Base-by-base conservation (phyloP, 2,888 invertebrate species). In the Synergus umbraculus region DNA sequence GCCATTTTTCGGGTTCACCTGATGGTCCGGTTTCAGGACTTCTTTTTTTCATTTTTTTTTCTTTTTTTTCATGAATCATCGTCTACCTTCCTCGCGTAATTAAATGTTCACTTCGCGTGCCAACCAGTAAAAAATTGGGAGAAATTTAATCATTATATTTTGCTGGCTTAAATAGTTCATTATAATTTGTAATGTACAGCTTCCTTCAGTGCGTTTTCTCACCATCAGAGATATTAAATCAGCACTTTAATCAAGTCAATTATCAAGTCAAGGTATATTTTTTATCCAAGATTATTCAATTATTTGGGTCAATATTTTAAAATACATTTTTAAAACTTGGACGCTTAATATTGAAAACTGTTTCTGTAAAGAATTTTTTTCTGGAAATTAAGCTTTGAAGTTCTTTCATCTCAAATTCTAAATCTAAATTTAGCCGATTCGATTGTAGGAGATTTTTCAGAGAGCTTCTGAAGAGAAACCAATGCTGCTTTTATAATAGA, bases 1-100 rank as follows among this genome's bases (percentile, higher is more conserved):
- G 81, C 44, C 79, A 63, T 44, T 79, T 79, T 79, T 76, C 73
- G 46, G 66, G 78, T 67, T 65, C 60, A 63, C 76, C n/a, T 63
- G 76, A 76, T 76, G n/a, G 76, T 63, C 60, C 63, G 76, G 64
- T 78, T 76, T 22, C 46, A 76, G 76, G 29, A 37, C n/a, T 66
- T 76, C 73, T 73, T 67, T 69, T 64, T n/a, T 46, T 29, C n/a
- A 65, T 76, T 66, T 76, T 3, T 66, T 66, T 44, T 5, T 10
- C 69, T 73, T 76, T 76, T 49, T 65, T 66, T 12, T 63, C 22
- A 46, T 76, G 41, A 79, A 37, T 79, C 58, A 60, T 58, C 49
- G 64, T 76, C 67, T 76, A n/a, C 43, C 76, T 63, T 79, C 44
- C 41, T 65, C 43, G 22, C 43, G 22, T 41, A 46, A 60, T 60